These are phyloP conservation scores for Rhinichthys klamathensis DNA, from an alignment of 2,113 vertebrate species.

Conservation along the genomic window DNA sequence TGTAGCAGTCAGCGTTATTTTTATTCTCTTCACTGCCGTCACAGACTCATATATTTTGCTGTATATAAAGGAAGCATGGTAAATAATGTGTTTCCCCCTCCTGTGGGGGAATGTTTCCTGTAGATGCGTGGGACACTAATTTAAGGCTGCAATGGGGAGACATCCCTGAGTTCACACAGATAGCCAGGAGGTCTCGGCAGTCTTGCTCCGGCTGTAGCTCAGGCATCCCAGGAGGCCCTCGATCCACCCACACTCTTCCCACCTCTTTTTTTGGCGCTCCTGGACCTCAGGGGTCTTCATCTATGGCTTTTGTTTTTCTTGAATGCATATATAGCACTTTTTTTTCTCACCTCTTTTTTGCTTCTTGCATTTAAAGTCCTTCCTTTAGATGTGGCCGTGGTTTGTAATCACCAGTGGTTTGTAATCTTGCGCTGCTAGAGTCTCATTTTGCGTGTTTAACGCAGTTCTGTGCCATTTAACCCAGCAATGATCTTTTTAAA, in stretches of 20 bases:
- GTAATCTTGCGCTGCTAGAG: conserved; percentile 17
- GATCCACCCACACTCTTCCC: conserved; percentile 59
- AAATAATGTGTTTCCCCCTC: conserved; percentile 8
- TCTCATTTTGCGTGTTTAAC: background rate
- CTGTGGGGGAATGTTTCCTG: conserved; percentile 40
- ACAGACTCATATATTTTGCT: conserved; percentile 5
- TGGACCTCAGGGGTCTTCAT: conserved; percentile 18
- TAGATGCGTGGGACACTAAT: conserved; percentile 51
- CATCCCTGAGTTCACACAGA: conserved; percentile 43
- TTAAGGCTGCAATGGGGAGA: conserved; percentile 42
- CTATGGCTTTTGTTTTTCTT: background rate
- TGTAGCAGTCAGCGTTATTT: background rate
- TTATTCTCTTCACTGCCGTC: background rate
- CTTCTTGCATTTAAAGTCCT: conserved; percentile 1
- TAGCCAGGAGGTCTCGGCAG: conserved; percentile 37
- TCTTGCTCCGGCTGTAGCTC: conserved; percentile 36
- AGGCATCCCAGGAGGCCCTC: conserved; percentile 43
- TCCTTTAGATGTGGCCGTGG: conserved; percentile 10
- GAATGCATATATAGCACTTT: conserved; percentile 2
- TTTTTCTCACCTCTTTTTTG: conserved; percentile 6
- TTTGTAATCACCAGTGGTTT: conserved; percentile 16
- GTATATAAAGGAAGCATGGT: conserved; percentile 10
- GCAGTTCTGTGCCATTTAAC: conserved; percentile 26
- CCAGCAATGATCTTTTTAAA: background rate
- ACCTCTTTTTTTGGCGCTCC: conserved; percentile 52